Conservation (phyloP, 2,113 vertebrate species). For the Sclerurus mexicanus region DNA sequence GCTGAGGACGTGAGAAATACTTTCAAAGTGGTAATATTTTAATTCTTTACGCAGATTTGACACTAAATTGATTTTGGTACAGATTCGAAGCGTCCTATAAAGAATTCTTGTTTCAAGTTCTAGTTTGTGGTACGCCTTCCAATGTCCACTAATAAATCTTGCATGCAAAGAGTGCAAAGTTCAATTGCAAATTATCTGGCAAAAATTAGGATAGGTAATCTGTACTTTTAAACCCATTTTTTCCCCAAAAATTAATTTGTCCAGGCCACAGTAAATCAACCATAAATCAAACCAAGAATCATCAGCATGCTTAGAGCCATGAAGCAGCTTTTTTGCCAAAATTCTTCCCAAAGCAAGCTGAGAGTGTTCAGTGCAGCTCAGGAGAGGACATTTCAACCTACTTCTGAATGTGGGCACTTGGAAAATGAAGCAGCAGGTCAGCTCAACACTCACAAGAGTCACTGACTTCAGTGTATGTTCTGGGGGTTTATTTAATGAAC, state of each 20-base stretch:
- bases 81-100: neutral
- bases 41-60: neutral
- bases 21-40: neutral
- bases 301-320: neutral
- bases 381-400: neutral
- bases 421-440: neutral
- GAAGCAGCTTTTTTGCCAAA: neutral
- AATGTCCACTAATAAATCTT: neutral
- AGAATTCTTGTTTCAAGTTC: neutral
- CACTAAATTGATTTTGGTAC: neutral
- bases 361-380: neutral
- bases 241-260: neutral
- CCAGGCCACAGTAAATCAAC: neutral
- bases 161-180: neutral
- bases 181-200: neutral
- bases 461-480: neutral
- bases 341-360: neutral
- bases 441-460: neutral
- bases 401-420: neutral
- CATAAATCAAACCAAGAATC: neutral
- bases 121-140: neutral
- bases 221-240: neutral
- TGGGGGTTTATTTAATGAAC: neutral
- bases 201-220: neutral
- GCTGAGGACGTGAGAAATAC: conserved; percentile 22